Percentiles rank a stretch among this genome's conserved stretches.
Conservation (phyloP, 2,113 vertebrate genomes). For the Guaruba guarouba region DNA sequence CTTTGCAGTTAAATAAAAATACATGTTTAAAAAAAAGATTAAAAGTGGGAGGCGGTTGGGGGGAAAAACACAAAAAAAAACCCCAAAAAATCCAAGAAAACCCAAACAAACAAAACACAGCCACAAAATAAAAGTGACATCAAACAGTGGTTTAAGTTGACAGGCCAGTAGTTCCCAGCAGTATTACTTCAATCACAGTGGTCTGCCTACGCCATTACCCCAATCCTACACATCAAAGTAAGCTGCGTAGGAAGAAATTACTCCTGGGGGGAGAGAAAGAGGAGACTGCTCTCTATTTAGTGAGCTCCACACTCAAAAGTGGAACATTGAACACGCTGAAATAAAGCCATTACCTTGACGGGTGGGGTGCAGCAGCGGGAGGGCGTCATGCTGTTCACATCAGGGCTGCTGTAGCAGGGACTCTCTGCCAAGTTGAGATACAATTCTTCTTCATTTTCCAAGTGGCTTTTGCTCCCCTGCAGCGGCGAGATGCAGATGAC, state of each 20-base stretch:
- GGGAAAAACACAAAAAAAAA: background rate
- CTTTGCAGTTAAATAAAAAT: background rate
- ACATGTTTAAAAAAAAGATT: background rate
- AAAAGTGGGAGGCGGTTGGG: background rate
- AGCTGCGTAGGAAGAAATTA: background rate
- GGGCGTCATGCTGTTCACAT: constrained; percentile 66
- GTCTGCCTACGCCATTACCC: background rate
- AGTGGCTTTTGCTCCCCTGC: constrained; percentile 66
- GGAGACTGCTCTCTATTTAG: fast-evolving
- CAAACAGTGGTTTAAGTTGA: fast-evolving
- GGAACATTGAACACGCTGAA: background rate
- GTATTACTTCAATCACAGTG: fast-evolving
- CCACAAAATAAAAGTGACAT: background rate
- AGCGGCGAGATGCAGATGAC: constrained; percentile 88
- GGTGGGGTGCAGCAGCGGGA: constrained; percentile 83
- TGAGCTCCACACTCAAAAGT: background rate
- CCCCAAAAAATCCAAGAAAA: background rate
- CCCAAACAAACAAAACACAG: background rate
- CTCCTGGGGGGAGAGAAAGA: background rate
- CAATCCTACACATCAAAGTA: background rate
- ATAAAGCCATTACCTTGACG: constrained; percentile 74
- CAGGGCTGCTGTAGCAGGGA: constrained; percentile 77
- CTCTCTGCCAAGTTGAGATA: constrained; percentile 86
- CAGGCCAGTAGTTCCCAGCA: fast-evolving
- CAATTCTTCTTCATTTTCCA: constrained; percentile 85